Base-by-base conservation (phyloP, 1,140 invertebrate genomes). In the Drosophila triauraria region DNA sequence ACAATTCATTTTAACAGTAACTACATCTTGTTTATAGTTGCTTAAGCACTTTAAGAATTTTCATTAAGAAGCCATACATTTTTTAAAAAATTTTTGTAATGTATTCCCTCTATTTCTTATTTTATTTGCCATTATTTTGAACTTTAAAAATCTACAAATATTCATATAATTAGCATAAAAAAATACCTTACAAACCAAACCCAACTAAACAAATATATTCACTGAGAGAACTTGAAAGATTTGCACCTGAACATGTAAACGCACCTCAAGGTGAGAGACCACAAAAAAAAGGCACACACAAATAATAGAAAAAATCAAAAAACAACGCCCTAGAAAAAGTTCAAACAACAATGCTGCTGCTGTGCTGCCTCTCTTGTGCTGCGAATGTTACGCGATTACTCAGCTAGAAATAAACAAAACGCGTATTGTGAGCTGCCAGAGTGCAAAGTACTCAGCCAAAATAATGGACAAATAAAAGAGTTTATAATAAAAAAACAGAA, bases 231-330 rank as follows among this genome's bases (percentile, higher is more conserved):
- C 57, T 59, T 47, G n/a, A 47, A 47, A 47, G 40, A 27, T 61
- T 50, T 32, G 44, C 58, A 61, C 43, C 58, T 61, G 44, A 61
- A 50, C 53, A 61, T 50, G 58, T 61, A 61, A 61, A 61, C 58
- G 44, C 58, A 48, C 58, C 20, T 50, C 58, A 61, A 61, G 58
- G 58, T 48, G 44, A 61, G 20, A 61, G 43, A 57, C 54, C 54
- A 58, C 38, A 13, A 9, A 47, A 60, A 32, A 35, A 25, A 42
- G 42, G 42, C 23, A 40, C 7, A 47, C 4, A 58, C 8, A 10
- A 35, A 35, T 35, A 35, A 35, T 10, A 35, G 32, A 44, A 23
- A 63, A 32, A 59, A 23, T 57, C 40, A 54, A 54, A 54, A 54
- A 25, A 59, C 25, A 43, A 32, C 61, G 61, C 51, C 61, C 38